Percentiles rank a stretch among this genome's conserved stretches.
Conservation (phyloP, 2,113 vertebrate species). For the Origma solitaria region DNA sequence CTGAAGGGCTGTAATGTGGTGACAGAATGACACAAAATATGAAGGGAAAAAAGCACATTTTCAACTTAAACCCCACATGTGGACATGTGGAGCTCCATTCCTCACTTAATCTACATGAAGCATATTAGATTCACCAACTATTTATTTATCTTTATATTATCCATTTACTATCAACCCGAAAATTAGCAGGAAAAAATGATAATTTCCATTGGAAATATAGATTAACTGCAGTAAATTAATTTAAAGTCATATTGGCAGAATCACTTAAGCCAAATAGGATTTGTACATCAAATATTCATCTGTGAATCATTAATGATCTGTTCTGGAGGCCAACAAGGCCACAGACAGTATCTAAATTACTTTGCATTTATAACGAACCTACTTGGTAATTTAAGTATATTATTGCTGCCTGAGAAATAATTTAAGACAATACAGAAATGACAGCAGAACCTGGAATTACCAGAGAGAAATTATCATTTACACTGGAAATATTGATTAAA, state of each 20-base stretch:
- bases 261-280: neutral
- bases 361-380: neutral
- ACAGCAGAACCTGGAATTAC: neutral
- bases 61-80: neutral
- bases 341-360: neutral
- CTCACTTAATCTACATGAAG: neutral
- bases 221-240: neutral
- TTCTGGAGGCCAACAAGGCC: neutral
- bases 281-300: neutral
- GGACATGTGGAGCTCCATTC: neutral
- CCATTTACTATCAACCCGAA: neutral
- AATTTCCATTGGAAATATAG: neutral
- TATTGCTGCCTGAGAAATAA: neutral
- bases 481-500: neutral
- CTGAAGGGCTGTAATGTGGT: neutral
- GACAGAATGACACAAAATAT: neutral
- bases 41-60: neutral
- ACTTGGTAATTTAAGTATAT: neutral
- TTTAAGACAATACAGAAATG: neutral
- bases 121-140: neutral
- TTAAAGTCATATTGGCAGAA: neutral
- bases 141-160: neutral
- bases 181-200: neutral
- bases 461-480: neutral
- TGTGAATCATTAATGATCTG: neutral